Percentiles rank a stretch among this genome's conserved stretches.
These are phyloP conservation scores for Spilosoma lubricipeda DNA, from an alignment of 2,888 invertebrate species.

Conservation along the genomic window DNA sequence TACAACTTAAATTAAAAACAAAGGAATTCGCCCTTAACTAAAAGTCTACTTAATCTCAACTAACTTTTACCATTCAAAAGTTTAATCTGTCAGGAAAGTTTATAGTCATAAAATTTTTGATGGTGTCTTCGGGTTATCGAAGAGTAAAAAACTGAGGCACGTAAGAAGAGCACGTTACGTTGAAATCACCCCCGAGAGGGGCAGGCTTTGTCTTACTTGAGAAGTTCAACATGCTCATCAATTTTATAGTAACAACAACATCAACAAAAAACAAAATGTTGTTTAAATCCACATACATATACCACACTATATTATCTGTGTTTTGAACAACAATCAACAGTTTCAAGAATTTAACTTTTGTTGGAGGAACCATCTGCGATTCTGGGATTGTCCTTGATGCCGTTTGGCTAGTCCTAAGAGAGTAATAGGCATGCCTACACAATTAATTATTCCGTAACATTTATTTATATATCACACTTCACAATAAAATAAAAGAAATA, in stretches of 20 bases:
- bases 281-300: not conserved
- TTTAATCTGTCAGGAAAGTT: slow-evolving; percentile 50
- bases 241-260: slow-evolving; percentile 17
- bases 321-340: not conserved
- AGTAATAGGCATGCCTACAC: not conserved
- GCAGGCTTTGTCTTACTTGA: slow-evolving; percentile 27
- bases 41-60: slow-evolving; percentile 31
- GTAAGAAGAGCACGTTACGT: slow-evolving; percentile 38
- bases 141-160: slow-evolving; percentile 43
- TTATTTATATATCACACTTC: not conserved
- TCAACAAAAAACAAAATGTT: slow-evolving; percentile 11
- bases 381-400: not conserved
- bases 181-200: slow-evolving; percentile 32
- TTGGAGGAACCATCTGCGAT: not conserved
- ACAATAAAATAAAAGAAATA: not conserved
- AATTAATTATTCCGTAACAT: not conserved
- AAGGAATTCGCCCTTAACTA: not conserved
- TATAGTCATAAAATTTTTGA: slow-evolving; percentile 49
- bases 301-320: not conserved
- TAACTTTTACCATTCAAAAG: slow-evolving; percentile 38
- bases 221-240: slow-evolving; percentile 13
- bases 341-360: not conserved
- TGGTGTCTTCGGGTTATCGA: slow-evolving; percentile 40
- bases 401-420: not conserved
- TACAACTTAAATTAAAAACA: not conserved